These are phyloP conservation scores for Apamea epomidion DNA, from an alignment of 2,888 invertebrate genomes.

Conservation along the genomic window DNA sequence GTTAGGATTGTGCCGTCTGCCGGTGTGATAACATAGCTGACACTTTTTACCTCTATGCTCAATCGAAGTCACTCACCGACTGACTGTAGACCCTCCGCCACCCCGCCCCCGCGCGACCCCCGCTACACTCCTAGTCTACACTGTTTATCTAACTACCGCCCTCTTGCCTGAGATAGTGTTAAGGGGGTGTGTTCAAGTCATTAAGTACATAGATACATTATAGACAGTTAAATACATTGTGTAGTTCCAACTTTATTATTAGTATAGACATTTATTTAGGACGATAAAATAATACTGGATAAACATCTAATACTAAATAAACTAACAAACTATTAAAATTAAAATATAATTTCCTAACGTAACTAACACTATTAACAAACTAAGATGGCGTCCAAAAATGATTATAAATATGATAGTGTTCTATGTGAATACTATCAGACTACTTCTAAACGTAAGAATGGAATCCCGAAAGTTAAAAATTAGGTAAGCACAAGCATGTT, in stretches of 20 bases:
- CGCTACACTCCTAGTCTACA: constrained; percentile 17
- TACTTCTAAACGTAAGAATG: neutral
- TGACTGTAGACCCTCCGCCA: constrained; percentile 3
- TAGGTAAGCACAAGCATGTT: too few species aligned
- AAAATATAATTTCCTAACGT: neutral
- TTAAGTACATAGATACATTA: neutral
- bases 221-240: neutral
- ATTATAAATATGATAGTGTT: neutral
- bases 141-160: constrained; percentile 32
- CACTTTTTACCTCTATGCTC: constrained; percentile 29
- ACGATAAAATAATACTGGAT: too few species aligned
- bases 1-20: constrained; percentile 12
- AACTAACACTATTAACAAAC: neutral
- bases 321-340: neutral
- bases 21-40: constrained; percentile 1
- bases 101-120: too few species aligned
- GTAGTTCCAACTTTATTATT: neutral
- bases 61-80: constrained; percentile 32
- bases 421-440: too few species aligned
- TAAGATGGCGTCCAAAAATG: neutral
- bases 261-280: too few species aligned
- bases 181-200: constrained; percentile 18
- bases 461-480: neutral
- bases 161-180: constrained; percentile 8
- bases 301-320: neutral